These are phyloP conservation scores for Hoplodrina blanda DNA, from an alignment of 2,888 invertebrate genomes.

Conservation along the genomic window DNA sequence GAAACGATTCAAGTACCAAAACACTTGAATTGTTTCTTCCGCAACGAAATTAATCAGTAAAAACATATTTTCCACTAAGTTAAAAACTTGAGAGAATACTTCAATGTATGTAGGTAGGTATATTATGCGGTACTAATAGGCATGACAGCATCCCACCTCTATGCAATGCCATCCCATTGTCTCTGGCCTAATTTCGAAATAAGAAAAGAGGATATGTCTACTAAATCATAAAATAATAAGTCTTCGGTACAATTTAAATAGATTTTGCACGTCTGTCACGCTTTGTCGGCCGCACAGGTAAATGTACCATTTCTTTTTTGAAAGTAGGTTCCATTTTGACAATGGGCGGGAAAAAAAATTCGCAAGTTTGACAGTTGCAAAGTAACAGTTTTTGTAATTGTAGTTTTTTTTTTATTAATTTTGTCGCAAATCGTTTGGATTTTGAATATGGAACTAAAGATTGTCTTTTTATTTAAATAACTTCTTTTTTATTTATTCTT, in stretches of 20 bases:
- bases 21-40: no score
- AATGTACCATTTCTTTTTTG: slow-evolving; percentile 57
- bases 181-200: slow-evolving; percentile 32
- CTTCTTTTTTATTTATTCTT: no score
- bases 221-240: slow-evolving; percentile 65
- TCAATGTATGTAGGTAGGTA: not conserved
- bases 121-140: slow-evolving; percentile 6
- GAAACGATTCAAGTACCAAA: no score
- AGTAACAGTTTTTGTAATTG: slow-evolving; percentile 51
- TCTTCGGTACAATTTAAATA: slow-evolving; percentile 59
- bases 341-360: slow-evolving; percentile 55
- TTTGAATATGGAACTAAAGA: not conserved
- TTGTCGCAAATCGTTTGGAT: not conserved
- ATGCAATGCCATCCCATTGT: slow-evolving; percentile 10
- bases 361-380: slow-evolving; percentile 59
- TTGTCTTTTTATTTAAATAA: not conserved
- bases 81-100: no score
- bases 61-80: no score
- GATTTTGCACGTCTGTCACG: slow-evolving; percentile 68
- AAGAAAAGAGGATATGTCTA: slow-evolving; percentile 38
- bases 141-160: slow-evolving; percentile 18
- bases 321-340: slow-evolving; percentile 54
- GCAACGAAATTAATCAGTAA: no score
- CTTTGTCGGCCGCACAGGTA: slow-evolving; percentile 70
- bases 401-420: slow-evolving; percentile 10